Conservation (phyloP, 2,888 invertebrate genomes). For the Anoncus sp. region DNA sequence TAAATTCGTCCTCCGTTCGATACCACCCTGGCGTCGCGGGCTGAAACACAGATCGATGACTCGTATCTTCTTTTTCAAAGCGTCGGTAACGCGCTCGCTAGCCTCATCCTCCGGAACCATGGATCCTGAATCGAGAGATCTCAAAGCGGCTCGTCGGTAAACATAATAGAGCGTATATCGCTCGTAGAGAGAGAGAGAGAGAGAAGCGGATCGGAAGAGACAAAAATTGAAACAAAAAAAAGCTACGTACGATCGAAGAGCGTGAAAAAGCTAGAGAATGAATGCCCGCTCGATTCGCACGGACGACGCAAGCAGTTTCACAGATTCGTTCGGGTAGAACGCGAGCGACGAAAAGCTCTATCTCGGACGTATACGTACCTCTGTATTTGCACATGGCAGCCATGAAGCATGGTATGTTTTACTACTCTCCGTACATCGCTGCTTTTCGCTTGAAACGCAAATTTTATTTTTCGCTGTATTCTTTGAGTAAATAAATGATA, state of each 20-base stretch:
- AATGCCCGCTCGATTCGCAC: conserved; percentile 80
- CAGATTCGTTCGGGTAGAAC: conserved; percentile 75
- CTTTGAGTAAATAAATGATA: conserved; percentile 3
- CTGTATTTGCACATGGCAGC: conserved; percentile 84
- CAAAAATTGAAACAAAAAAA: conserved; percentile 33
- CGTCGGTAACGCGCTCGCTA: conserved; percentile 80
- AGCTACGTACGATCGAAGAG: conserved; percentile 46
- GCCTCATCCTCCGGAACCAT: conserved; percentile 78
- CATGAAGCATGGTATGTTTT: conserved; percentile 84
- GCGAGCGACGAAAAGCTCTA: conserved; percentile 78
- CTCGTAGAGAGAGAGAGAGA: conserved; percentile 17
- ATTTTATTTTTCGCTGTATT: conserved; percentile 27
- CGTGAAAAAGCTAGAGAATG: conserved; percentile 79
- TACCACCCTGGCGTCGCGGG: neutral
- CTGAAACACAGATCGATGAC: conserved; percentile 64
- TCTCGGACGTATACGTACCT: conserved; percentile 77
- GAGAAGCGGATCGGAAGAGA: conserved; percentile 22
- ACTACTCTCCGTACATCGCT: conserved; percentile 72
- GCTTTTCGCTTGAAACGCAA: conserved; percentile 61
- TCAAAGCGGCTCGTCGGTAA: conserved; percentile 77
- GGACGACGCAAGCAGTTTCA: conserved; percentile 80
- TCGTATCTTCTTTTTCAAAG: conserved; percentile 75
- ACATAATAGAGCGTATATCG: conserved; percentile 24
- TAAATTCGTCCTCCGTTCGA: too few relatives aligned
- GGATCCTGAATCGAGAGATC: conserved; percentile 80